Percentiles rank a stretch among this genome's conserved stretches.
Evolutionary conservation across 1,140 invertebrate species (phyloP).

Genomic region (Drosophila lacertosa): DNA sequence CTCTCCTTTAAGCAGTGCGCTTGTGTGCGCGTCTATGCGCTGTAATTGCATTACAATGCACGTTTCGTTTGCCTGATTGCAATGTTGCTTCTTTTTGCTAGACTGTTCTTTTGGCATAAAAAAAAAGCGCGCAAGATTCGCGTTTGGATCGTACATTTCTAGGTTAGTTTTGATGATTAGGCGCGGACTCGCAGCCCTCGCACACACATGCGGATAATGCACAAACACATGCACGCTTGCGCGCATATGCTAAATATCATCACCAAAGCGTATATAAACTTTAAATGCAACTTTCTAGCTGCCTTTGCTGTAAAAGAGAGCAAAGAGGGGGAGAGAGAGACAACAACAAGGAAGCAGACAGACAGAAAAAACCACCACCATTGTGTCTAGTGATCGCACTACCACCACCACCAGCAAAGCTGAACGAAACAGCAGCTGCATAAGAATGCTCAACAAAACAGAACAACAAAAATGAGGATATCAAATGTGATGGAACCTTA

Average conservation of each 20-base stretch:
- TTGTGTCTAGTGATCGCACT: constrained; percentile 55
- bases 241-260: constrained; percentile 8
- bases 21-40: constrained; percentile 27
- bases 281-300: constrained; percentile 5
- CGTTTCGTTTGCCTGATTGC: constrained; percentile 14
- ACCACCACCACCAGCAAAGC: constrained; percentile 66
- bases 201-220: background rate
- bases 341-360: constrained; percentile 13
- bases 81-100: constrained; percentile 13
- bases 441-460: constrained; percentile 53
- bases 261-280: constrained; percentile 26
- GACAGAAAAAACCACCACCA: constrained; percentile 53
- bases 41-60: constrained; percentile 60
- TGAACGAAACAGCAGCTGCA: constrained; percentile 60
- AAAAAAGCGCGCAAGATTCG: constrained; percentile 47
- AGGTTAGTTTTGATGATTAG: constrained; percentile 65
- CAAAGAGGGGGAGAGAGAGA: constrained; percentile 2
- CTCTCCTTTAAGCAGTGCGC: background rate
- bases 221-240: too few relatives aligned
- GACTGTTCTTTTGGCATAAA: constrained; percentile 15
- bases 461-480: constrained; percentile 26
- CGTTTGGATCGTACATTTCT: constrained; percentile 49
- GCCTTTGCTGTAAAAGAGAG: constrained; percentile 3
- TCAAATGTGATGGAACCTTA: constrained; percentile 49
- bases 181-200: constrained; percentile 20